Evolutionary conservation across 2,113 vertebrate genomes (phyloP), one percentile per base, ranked within the genome.

Genomic region (Rissa tridactyla): DNA sequence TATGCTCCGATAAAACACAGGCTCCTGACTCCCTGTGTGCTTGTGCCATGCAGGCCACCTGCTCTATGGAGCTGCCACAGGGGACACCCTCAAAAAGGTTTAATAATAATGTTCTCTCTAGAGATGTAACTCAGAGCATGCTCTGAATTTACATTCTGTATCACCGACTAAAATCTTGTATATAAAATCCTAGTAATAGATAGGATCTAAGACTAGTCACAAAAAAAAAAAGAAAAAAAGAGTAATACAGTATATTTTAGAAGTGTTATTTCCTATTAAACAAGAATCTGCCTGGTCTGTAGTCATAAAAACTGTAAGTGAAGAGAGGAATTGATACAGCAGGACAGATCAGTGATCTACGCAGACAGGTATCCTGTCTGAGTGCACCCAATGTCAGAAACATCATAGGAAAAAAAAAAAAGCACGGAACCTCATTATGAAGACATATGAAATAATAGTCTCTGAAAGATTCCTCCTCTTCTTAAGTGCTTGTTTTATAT

Each of bases 1-100:
- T 88, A 94, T 38, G 97, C 96, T 95, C 97, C 96, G 95, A 97
- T 97, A 97, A 96, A 79, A 97, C 91, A 97, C 97, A 94, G 82
- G 78, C 97, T 94, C 85, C 64, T 86, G 93, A 95, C 84, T 97
- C 97, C 83, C 86, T 82, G 79, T 92, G 95, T 96, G 92, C 88
- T 86, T 52, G 83, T 11, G 60, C 92, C 86, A 76, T 65, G 83
- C 93, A 95, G 92, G 90, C 94, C 98, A 98, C 97, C 98, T 98
- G 98, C 98, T 98, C 96, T 96, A 40, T 40, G 38, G 80, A 97
- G 78, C 93, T 82, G 95, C 90, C 98, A 96, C 97, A 3, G 3
- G 98, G 96, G 97, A 97, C 86, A 73, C 18, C 38, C 84, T 97
- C 95, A 89, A 87, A 97, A 97, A 95, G 92, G 88, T 97, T 96